Evolutionary conservation across 2,888 invertebrate species (phyloP), one percentile per base, ranked within the genome.

Genomic region (Drosophila longiperda): DNA sequence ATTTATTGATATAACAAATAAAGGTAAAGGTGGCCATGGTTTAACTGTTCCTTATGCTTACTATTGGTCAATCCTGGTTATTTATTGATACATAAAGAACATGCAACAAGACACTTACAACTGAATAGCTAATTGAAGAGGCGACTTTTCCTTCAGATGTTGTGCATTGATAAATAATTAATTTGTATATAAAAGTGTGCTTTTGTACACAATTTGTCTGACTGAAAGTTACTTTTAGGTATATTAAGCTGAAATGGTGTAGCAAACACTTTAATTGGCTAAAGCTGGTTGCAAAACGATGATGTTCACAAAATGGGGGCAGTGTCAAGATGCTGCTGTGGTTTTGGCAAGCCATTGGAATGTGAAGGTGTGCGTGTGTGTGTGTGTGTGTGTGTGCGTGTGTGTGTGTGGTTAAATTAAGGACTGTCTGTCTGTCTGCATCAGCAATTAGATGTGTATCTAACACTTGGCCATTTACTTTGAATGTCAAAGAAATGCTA

Each of bases 371-470:
- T 34, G 5, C 20, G 15, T 15, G 20, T 33, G n/a, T 49, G 29
- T 15, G 9, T 26, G n/a, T 12, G 32, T 57, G 26, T 32, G 34
- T 60, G 33, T 33, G 42, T 64, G 49, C 36, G n/a, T 53, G 38
- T 42, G 36, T 64, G 42, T 50, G 45, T 50, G 20, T 36, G 52
- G 53, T 26, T 53, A 70, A 70, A 70, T 69, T 70, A 70, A 38
- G 45, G 70, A 26, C 49, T 65, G 63, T n/a, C 63, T 65, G 61
- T 20, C 60, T 75, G 73, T 65, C 75, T 73, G 64, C 65, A 42
- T 67, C 73, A 66, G 79, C 82, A 84, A 87, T 87, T 80, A 87
- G 80, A 89, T 84, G 83, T 89, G 85, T 87, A 84, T 84, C 75
- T 74, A 87, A 82, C 89, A 89, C 82, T 84, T 89, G 80, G 82